Evolutionary conservation across 2,797 vertebrate genomes (phyloP), one percentile per base, ranked within the genome.

Genomic region (Chrosomus eos): DNA sequence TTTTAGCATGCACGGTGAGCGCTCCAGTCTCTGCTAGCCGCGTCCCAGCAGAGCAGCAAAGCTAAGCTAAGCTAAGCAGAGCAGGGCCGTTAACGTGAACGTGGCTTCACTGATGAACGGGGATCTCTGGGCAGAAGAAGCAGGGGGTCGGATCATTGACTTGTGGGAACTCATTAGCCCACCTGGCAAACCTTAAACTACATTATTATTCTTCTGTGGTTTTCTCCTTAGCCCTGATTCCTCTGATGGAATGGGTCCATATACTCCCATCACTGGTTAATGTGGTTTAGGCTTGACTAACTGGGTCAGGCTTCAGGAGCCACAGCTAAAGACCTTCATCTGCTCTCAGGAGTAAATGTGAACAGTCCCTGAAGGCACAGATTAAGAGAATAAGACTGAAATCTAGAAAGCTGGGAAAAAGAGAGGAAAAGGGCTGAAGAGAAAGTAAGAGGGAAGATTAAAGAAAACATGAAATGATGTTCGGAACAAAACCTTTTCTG

Each of bases 211-310:
- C 87, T 89, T 81, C 79, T 67, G 51, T 85, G 88, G 82, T 80
- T 87, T 85, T 80, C 86, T 85, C 72, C 76, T 87, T 68, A 83
- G 60, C 87, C 58, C 80, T 51, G 70, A 78, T 31, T 80, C 81
- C 82, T 85, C 85, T 74, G 83, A 95, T 93, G 91, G 93, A 92
- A 93, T 93, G 93, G 92, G 48, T 71, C 85, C 43, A 11, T 81
- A 64, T 66, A 86, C 40, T 53, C 66, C 64, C 36, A 51, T 77
- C 28, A 53, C 81, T 74, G 36, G 75, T 81, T 89, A 88, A 90
- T 90, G 89, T 88, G 85, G 78, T 87, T 74, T 75, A 85, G 87
- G 81, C 51, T 86, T 53, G 26, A 36, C 53, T 87, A 86, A 88
- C 81, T 87, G 78, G 85, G 88, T 88, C 89, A 84, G 55, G 83